phyloP scores from a whole-genome alignment of 2,797 vertebrate genomes.

The Acanthis flammea region DNA sequence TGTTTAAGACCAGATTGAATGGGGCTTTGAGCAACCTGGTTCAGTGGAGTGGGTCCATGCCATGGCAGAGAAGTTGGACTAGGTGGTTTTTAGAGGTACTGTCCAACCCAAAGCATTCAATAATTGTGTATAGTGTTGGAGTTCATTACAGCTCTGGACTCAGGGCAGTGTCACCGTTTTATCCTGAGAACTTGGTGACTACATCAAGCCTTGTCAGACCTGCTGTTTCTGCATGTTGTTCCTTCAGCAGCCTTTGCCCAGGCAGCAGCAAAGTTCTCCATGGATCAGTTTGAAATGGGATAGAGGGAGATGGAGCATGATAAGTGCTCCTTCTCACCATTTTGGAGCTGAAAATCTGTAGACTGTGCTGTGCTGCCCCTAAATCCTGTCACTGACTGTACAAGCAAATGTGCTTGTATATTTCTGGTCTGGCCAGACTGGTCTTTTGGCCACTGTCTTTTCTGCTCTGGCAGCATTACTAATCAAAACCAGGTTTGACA shows the following conservation, averaged over 20 bases:
- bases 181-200: not conserved
- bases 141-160: not conserved
- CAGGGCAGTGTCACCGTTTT: not conserved
- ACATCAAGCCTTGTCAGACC: not conserved
- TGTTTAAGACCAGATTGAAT: not conserved
- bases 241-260: not conserved
- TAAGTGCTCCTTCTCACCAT: not conserved
- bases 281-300: not conserved
- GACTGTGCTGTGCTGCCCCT: rapidly evolving
- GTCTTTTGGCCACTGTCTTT: not conserved
- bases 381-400: not conserved
- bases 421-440: not conserved
- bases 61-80: rapidly evolving
- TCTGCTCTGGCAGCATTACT: conserved; percentile 1
- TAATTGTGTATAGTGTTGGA: rapidly evolving
- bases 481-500: conserved; percentile 20
- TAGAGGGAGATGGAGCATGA: not conserved
- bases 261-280: not conserved
- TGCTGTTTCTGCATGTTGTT: rapidly evolving
- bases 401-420: not conserved
- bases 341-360: not conserved
- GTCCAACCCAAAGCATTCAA: rapidly evolving
- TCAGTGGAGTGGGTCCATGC: not conserved
- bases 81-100: not conserved
- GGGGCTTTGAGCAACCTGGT: not conserved